Evolutionary conservation across 2,888 invertebrate species (phyloP), one percentile per base, ranked within the genome.

Genomic region (Epinotia demarniana): DNA sequence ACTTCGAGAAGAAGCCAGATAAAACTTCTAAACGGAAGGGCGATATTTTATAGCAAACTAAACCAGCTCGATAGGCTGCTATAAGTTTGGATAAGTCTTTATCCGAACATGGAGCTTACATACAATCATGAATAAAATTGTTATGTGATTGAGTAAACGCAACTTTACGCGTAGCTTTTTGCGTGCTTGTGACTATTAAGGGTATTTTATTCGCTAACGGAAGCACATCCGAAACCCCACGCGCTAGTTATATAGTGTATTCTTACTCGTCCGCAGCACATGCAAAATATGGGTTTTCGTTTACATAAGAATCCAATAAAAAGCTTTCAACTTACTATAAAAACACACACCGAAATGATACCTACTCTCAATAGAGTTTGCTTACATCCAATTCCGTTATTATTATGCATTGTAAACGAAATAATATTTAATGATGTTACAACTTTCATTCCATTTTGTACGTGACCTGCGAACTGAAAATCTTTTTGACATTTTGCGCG

Each of bases 221-320:
- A 72, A 75, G 60, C 62, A 19, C 58, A 19, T n/a, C 61, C 55
- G 67, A 75, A 72, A 72, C 71, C 75, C 71, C 75, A 62, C 72
- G 72, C 72, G 49, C 57, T 62, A 61, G 49, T 72, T 75, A 70
- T 75, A n/a, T n/a, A n/a, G n/a, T 71, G 61, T 33, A 55, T 19
- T 57, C 61, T 62, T 46, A 72, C 43, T 67, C 71, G 33, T 72
- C 67, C 71, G 23, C 67, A 43, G 61, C 71, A 75, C 72, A 72
- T 75, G 75, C 75, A 75, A 75, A 75, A 9, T 71, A 75, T 72
- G 66, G 72, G 64, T 66, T 75, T 75, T 61, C 61, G 60, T 64
- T 61, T 43, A 53, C 53, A n/a, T 53, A 62, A 43, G n/a, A 27
- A n/a, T 3, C 11, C 5, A 53, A 33, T 23, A 33, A 67, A 67